A percentile compares a stretch with the other conserved stretches of the same genome.
Evolutionary conservation across 2,888 invertebrate species (phyloP).

Genomic region (Agriotes lineatus): DNA sequence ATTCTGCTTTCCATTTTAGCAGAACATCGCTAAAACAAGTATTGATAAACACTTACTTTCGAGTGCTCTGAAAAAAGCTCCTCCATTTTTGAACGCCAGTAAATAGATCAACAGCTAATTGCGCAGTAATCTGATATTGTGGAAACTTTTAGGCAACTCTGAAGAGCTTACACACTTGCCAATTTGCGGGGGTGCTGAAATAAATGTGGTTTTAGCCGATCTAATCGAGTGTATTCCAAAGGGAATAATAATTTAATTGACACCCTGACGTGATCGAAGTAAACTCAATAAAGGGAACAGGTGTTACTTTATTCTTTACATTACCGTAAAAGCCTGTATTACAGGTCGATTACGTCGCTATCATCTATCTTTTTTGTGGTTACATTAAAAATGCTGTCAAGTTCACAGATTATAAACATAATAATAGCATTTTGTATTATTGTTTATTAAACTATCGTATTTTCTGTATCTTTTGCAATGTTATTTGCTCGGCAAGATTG

Average conservation of each 20-base stretch:
- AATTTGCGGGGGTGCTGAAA: not conserved
- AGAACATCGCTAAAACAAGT: too few species aligned
- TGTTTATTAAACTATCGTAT: too few species aligned
- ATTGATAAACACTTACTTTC: constrained; percentile 1
- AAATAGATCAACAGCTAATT: constrained; percentile 10
- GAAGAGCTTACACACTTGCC: not conserved
- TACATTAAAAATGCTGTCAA: too few species aligned
- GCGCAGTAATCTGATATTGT: constrained; percentile 1
- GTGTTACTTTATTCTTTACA: constrained; percentile 13
- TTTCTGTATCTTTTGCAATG: too few species aligned
- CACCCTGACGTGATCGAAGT: constrained; percentile 4
- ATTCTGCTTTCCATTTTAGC: too few species aligned
- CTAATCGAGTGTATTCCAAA: not conserved
- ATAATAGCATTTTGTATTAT: too few species aligned
- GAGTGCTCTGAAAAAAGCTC: not conserved
- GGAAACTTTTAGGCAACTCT: not conserved
- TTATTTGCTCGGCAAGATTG: too few species aligned
- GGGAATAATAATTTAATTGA: constrained; percentile 18
- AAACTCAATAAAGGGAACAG: constrained; percentile 6
- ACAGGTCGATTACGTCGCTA: too few species aligned
- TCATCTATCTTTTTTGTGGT: too few species aligned
- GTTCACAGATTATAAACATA: too few species aligned
- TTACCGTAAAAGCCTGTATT: not conserved
- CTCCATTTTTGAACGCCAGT: constrained; percentile 3
- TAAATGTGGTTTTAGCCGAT: not conserved